Evolutionary conservation across 2,113 vertebrate genomes (phyloP).

Genomic region (Numida meleagris): DNA sequence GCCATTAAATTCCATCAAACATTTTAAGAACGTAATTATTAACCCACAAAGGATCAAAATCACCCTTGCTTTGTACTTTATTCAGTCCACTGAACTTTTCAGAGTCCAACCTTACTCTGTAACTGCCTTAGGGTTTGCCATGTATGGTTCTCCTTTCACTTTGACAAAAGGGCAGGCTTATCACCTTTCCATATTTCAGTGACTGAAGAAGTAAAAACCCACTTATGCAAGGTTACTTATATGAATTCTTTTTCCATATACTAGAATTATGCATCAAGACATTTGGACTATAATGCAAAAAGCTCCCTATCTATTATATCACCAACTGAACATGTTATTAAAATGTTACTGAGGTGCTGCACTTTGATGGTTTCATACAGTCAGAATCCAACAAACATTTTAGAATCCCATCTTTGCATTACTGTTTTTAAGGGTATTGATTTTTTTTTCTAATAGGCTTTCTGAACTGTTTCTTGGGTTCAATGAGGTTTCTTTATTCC

Average conservation of each 20-base stretch:
- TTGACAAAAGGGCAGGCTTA: not conserved
- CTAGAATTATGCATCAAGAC: constrained; percentile 61
- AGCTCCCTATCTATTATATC: constrained; percentile 56
- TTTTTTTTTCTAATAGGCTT: constrained; percentile 67
- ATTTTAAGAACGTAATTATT: not conserved
- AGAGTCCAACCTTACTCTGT: not conserved
- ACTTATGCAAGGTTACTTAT: constrained; percentile 46
- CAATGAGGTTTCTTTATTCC: constrained; percentile 65
- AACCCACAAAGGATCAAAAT: not conserved
- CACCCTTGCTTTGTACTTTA: not conserved
- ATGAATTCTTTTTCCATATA: constrained; percentile 8
- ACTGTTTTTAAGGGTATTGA: constrained; percentile 75
- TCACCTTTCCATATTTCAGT: not conserved
- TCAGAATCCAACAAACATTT: constrained; percentile 55
- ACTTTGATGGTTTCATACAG: constrained; percentile 75
- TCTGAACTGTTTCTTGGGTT: constrained; percentile 64
- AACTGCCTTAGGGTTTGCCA: not conserved
- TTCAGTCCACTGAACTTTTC: not conserved
- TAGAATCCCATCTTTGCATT: constrained; percentile 59
- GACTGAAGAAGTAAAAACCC: constrained; percentile 59
- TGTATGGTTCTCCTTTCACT: not conserved
- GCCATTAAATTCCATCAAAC: not conserved
- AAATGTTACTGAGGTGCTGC: constrained; percentile 70
- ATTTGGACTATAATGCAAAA: constrained; percentile 57
- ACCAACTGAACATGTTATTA: constrained; percentile 62